Evolutionary conservation across 2,888 invertebrate species (phyloP).

Genomic region (Lasioglossum pauxillum): DNA sequence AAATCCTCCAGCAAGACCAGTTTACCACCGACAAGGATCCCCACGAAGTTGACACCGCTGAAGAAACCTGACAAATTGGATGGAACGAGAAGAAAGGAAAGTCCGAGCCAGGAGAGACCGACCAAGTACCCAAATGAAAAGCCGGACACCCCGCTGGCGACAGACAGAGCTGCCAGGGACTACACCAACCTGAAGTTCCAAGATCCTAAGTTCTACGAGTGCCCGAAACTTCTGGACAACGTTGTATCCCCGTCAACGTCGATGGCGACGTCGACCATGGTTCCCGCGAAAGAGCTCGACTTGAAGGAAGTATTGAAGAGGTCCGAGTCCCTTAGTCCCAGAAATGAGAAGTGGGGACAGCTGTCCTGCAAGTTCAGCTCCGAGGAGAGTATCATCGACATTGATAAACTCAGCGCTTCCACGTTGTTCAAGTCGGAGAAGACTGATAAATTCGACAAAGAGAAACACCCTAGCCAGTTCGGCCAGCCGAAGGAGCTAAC

Average conservation of each 20-base stretch:
- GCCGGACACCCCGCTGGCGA: slow-evolving; percentile 70
- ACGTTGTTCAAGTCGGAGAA: slow-evolving; percentile 74
- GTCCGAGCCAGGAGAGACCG: slow-evolving; percentile 51
- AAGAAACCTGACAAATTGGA: slow-evolving; percentile 67
- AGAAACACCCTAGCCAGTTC: slow-evolving; percentile 83
- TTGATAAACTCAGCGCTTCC: slow-evolving; percentile 79
- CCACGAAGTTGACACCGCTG: slow-evolving; percentile 79
- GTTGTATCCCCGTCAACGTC: not conserved
- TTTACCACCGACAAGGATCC: slow-evolving; percentile 77
- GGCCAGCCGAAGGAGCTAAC: slow-evolving; percentile 83
- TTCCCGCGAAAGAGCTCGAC: slow-evolving; percentile 56
- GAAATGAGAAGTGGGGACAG: slow-evolving; percentile 86
- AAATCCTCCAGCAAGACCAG: slow-evolving; percentile 52
- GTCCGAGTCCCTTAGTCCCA: slow-evolving; percentile 85
- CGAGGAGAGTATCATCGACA: slow-evolving; percentile 82
- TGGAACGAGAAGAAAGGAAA: slow-evolving; percentile 63
- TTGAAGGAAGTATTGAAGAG: slow-evolving; percentile 85
- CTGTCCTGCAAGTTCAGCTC: slow-evolving; percentile 78
- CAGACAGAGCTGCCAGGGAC: slow-evolving; percentile 79
- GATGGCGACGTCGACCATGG: not conserved
- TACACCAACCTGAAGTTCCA: slow-evolving; percentile 81
- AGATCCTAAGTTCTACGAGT: slow-evolving; percentile 82
- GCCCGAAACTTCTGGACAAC: slow-evolving; percentile 77
- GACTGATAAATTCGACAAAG: slow-evolving; percentile 79
- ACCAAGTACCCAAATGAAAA: slow-evolving; percentile 59